Evolutionary conservation across 2,113 vertebrate species (phyloP).

Genomic region (Bagarius yarrelli): DNA sequence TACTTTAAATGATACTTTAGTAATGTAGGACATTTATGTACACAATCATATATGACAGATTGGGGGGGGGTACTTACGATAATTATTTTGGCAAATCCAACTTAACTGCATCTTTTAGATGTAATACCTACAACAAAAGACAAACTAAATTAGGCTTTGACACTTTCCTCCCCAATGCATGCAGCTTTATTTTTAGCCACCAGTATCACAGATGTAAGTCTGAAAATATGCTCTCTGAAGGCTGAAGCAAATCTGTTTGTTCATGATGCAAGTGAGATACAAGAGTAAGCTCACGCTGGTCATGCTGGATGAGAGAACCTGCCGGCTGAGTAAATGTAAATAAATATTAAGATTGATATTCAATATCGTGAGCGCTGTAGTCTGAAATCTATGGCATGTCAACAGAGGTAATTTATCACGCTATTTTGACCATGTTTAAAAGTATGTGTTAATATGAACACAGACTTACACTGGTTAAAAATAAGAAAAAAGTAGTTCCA

Average conservation of each 20-base stretch:
- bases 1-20: neutral
- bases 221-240: neutral
- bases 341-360: neutral
- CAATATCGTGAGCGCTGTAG: neutral
- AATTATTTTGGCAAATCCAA: slow-evolving; percentile 69
- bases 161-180: neutral
- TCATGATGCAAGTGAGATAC: neutral
- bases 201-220: neutral
- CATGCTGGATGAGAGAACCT: neutral
- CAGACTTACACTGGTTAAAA: neutral
- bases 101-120: slow-evolving; percentile 72
- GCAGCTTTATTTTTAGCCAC: neutral
- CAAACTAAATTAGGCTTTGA: neutral
- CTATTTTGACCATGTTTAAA: no score
- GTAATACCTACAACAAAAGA: slow-evolving; percentile 61
- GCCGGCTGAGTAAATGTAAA: neutral
- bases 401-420: neutral
- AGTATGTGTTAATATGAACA: no score
- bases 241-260: neutral
- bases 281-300: neutral
- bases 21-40: neutral
- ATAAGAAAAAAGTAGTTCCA: neutral
- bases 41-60: neutral
- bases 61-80: slow-evolving; percentile 62
- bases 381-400: neutral